Conservation (phyloP, 1,140 invertebrate genomes). For the Caerostris extrusa region DNA sequence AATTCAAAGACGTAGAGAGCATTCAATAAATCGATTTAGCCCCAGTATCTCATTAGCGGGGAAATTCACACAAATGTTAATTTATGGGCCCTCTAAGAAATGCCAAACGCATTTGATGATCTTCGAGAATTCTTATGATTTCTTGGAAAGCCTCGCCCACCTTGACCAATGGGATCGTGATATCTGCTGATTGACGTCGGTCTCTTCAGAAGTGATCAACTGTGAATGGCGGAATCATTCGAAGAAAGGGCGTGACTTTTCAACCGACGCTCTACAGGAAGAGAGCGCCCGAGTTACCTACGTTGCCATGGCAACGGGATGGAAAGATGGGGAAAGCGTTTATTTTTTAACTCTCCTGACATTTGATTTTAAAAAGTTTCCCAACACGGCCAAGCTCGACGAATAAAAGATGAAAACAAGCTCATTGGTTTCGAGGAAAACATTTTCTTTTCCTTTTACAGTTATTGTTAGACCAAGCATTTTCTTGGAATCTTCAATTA, state of each 20-base stretch:
- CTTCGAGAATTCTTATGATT: constrained; percentile 36
- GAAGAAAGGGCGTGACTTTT: constrained; percentile 68
- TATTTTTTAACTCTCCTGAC: not conserved
- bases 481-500: no score
- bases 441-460: no score
- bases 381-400: no score
- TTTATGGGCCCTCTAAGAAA: constrained; percentile 67
- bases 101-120: constrained; percentile 26
- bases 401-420: no score
- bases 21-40: constrained; percentile 40
- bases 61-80: constrained; percentile 59
- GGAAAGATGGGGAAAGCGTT: not conserved
- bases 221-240: constrained; percentile 49
- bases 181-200: constrained; percentile 36
- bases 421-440: no score
- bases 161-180: constrained; percentile 8
- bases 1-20: not conserved
- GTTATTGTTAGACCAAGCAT: no score
- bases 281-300: constrained; percentile 51
- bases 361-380: no score
- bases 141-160: constrained; percentile 29
- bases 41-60: constrained; percentile 59
- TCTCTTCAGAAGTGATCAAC: not conserved
- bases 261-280: constrained; percentile 1
- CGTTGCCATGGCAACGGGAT: constrained; percentile 46